Evolutionary conservation across 2,888 invertebrate genomes (phyloP).

Genomic region (Asteroscopus sphinx): DNA sequence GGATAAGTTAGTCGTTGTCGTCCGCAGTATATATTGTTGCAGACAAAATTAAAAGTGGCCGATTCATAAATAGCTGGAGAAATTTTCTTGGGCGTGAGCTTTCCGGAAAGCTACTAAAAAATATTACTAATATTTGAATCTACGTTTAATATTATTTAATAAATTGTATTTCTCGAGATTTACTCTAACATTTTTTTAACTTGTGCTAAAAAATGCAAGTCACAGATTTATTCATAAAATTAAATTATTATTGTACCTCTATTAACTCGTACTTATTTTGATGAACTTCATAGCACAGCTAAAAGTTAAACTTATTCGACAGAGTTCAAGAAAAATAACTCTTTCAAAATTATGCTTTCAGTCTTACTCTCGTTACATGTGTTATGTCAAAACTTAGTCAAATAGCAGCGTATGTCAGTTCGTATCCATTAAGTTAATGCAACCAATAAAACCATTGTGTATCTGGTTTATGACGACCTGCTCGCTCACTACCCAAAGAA

Average conservation of each 20-base stretch:
- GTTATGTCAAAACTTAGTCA: constrained; percentile 72
- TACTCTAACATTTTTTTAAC: too few relatives aligned
- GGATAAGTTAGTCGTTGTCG: constrained; percentile 43
- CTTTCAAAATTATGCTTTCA: constrained; percentile 18
- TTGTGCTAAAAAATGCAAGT: too few relatives aligned
- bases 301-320: too few relatives aligned
- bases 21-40: constrained; percentile 15
- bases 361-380: constrained; percentile 49
- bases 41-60: constrained; percentile 26
- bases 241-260: too few relatives aligned
- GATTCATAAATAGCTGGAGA: constrained; percentile 6
- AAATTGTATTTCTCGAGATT: too few relatives aligned
- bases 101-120: too few relatives aligned
- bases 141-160: too few relatives aligned
- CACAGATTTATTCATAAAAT: too few relatives aligned
- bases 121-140: too few relatives aligned
- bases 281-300: too few relatives aligned
- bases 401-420: constrained; percentile 75
- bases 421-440: constrained; percentile 84
- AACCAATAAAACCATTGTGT: constrained; percentile 85
- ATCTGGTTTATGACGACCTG: constrained; percentile 80
- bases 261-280: too few relatives aligned
- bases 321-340: constrained; percentile 9
- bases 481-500: constrained; percentile 68
- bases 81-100: background rate